Evolutionary conservation across 2,113 vertebrate genomes (phyloP), one percentile per base, ranked within the genome.

Genomic region (Marmota flaviventris): DNA sequence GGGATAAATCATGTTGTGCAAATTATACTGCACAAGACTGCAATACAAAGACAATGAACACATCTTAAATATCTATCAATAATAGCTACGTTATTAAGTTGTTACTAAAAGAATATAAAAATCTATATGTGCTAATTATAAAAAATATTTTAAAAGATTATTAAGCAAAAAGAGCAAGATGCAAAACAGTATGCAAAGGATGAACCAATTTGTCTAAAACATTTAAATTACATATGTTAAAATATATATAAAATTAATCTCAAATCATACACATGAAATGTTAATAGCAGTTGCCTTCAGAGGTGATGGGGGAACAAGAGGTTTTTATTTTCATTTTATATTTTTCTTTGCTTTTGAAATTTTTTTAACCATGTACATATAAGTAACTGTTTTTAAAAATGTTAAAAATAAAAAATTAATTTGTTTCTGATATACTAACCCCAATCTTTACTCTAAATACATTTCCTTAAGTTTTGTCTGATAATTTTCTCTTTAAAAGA

Each of bases 131-230:
- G 27, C 13, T 70, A 29, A 81, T 78, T 90, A 91, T 27, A 81
- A 94, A 95, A 95, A 93, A 85, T 13, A 81, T 10, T n/a, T 88
- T 79, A 37, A 78, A 61, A 93, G 61, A 95, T 67, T 70, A 82
- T 27, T 67, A 75, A 87, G 34, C 22, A 85, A 86, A 91, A 93
- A 93, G 73, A 79, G 51, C 11, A 89, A 89, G 89, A 51, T 75
- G 8, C 8, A 70, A 92, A 67, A 75, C 9, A 94, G 14, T 78
- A 81, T 42, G 2, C 92, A 39, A 92, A 96, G 56, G 18, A 76
- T 92, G 22, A 92, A 65, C 8, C 65, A 79, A 82, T 14, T 7
- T 61, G 29, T 34, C 17, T 29, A 92, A 76, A 82, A 87, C 37
- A 93, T 76, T 90, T 91, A 86, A 85, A 92, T 29, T 24, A 56